Evolutionary conservation across 1,140 invertebrate species (phyloP).

Genomic region (Polyergus mexicanus): DNA sequence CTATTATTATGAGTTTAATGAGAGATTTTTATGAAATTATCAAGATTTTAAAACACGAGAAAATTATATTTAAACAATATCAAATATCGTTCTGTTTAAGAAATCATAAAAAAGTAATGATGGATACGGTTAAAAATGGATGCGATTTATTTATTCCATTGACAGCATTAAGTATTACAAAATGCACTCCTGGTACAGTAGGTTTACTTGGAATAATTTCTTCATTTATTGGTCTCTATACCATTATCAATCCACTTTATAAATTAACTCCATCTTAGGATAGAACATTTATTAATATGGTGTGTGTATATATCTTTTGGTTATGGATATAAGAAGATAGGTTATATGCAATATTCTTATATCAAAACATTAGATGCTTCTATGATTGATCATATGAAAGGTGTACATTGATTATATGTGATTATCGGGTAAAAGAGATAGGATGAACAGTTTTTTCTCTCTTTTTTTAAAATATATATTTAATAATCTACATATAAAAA

Average conservation of each 20-base stretch:
- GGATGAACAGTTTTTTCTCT: not conserved
- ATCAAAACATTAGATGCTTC: slow-evolving; percentile 27
- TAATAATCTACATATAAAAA: not conserved
- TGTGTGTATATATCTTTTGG: not conserved
- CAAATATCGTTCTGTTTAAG: slow-evolving; percentile 85
- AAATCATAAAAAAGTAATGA: slow-evolving; percentile 90
- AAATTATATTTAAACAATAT: slow-evolving; percentile 78
- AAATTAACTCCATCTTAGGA: slow-evolving; percentile 89
- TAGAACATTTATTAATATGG: not conserved
- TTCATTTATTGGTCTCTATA: slow-evolving; percentile 91
- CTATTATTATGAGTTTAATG: slow-evolving; percentile 91
- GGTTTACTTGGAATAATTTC: slow-evolving; percentile 93
- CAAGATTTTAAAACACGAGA: slow-evolving; percentile 87
- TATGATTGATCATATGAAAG: not conserved
- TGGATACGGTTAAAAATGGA: slow-evolving; percentile 94
- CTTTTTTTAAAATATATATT: slow-evolving; percentile 16
- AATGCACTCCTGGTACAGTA: slow-evolving; percentile 91
- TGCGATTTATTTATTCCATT: slow-evolving; percentile 95
- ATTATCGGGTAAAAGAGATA: not conserved
- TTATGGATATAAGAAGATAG: not conserved
- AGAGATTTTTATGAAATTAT: slow-evolving; percentile 94
- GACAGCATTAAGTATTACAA: slow-evolving; percentile 91
- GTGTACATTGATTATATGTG: not conserved
- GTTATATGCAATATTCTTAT: slow-evolving; percentile 20
- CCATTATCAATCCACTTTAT: slow-evolving; percentile 90